These are phyloP conservation scores for Trilocha varians DNA, from an alignment of 2,888 invertebrate genomes.

Conservation along the genomic window DNA sequence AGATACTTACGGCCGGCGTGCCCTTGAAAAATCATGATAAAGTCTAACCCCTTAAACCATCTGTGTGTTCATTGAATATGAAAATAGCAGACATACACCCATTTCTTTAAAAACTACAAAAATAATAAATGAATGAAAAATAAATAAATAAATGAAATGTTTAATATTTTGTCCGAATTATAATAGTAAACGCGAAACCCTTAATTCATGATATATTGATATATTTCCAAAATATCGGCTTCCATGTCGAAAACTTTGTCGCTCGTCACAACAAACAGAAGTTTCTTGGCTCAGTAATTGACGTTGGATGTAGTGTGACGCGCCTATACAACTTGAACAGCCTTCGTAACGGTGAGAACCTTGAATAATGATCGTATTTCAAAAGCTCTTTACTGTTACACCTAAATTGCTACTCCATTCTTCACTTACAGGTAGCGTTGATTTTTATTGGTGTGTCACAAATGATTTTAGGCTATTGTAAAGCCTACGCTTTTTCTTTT, in stretches of 20 bases:
- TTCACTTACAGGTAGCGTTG: neutral
- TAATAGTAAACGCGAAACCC: too few species aligned
- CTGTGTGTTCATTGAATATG: too few species aligned
- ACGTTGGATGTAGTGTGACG: neutral
- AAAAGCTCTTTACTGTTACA: neutral
- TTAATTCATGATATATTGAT: too few species aligned
- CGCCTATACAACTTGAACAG: neutral
- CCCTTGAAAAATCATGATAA: too few species aligned
- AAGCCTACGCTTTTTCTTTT: too few species aligned
- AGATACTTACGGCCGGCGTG: too few species aligned
- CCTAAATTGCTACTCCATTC: neutral
- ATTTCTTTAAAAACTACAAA: too few species aligned
- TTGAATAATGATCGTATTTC: constrained; percentile 1
- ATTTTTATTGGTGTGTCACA: neutral
- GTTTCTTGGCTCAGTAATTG: neutral
- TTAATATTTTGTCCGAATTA: too few species aligned
- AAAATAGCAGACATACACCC: too few species aligned
- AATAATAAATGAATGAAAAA: too few species aligned
- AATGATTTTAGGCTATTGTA: neutral
- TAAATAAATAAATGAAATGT: too few species aligned
- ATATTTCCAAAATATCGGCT: neutral
- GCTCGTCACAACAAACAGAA: constrained; percentile 2
- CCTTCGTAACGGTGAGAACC: neutral
- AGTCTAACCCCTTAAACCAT: too few species aligned
- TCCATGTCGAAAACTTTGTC: constrained; percentile 2